A percentile compares a stretch with the other conserved stretches of the same genome.
phyloP scores from a whole-genome alignment of 2,888 invertebrate species.

The Acanthacorydalis orientalis region DNA sequence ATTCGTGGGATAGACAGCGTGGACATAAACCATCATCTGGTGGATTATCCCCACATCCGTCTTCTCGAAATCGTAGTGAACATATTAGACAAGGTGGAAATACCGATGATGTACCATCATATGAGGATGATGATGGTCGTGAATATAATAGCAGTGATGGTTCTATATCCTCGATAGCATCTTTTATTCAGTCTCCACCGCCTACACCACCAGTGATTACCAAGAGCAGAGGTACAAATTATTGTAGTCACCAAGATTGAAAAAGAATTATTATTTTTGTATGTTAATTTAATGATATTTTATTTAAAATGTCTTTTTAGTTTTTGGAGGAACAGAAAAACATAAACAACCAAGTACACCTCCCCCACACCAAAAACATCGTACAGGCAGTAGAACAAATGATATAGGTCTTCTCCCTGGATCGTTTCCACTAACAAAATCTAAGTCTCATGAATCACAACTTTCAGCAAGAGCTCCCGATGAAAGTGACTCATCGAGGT shows the following conservation, averaged over 20 bases:
- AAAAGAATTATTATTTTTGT: too few species aligned
- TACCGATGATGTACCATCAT: background rate
- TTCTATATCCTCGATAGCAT: constrained; percentile 24
- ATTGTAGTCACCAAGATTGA: too few species aligned
- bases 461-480: constrained; percentile 50
- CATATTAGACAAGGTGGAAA: background rate
- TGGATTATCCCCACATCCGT: constrained; percentile 30
- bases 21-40: constrained; percentile 22
- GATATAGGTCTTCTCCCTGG: constrained; percentile 28
- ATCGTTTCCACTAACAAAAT: constrained; percentile 60
- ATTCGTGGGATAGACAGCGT: constrained; percentile 74
- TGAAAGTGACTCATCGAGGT: constrained; percentile 27
- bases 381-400: constrained; percentile 27
- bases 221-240: constrained; percentile 20
- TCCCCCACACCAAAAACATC: constrained; percentile 60
- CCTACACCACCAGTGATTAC: constrained; percentile 29
- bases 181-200: constrained; percentile 31
- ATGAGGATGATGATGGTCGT: constrained; percentile 9
- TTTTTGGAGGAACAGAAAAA: constrained; percentile 11
- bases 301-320: too few species aligned
- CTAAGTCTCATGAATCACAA: constrained; percentile 85
- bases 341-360: constrained; percentile 56
- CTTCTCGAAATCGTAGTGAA: constrained; percentile 16
- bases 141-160: constrained; percentile 19
- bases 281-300: too few species aligned